Percentiles rank a stretch among this genome's conserved stretches.
Evolutionary conservation across 2,797 vertebrate genomes (phyloP).

Genomic region (Chiroxiphia lanceolata): DNA sequence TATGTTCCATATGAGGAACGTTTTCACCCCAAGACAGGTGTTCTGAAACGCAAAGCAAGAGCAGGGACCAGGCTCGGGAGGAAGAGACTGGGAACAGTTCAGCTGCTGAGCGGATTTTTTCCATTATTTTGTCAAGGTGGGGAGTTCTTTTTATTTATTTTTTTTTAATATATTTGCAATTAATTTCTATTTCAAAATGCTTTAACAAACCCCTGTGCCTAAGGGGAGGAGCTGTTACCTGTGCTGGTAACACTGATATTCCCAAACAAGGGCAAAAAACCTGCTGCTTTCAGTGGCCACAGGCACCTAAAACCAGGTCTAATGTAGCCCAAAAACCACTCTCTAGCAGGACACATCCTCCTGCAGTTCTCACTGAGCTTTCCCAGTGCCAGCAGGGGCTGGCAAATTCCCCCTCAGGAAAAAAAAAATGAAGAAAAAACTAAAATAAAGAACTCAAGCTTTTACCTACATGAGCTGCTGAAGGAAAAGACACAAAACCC

Average conservation of each 20-base stretch:
- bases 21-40: not conserved
- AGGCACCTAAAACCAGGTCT: not conserved
- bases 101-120: not conserved
- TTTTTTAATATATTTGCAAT: not conserved
- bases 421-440: not conserved
- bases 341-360: not conserved
- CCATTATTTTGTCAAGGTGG: not conserved
- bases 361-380: not conserved
- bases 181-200: too few species aligned
- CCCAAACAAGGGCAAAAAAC: not conserved
- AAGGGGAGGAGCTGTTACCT: not conserved
- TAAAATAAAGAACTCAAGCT: not conserved
- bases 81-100: not conserved
- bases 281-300: not conserved
- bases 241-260: rapidly evolving
- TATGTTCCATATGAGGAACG: rapidly evolving
- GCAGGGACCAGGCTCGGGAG: not conserved
- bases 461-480: constrained; percentile 6
- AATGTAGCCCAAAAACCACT: rapidly evolving
- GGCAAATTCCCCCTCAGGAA: not conserved
- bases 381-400: not conserved
- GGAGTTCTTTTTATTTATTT: not conserved
- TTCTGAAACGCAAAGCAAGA: not conserved
- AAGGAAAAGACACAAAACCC: constrained; percentile 22
- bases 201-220: rapidly evolving